Percentiles rank a stretch among this genome's conserved stretches.
Conservation (phyloP, 53 echinoderm and acorn worm species). For the Holothuria scabra region DNA sequence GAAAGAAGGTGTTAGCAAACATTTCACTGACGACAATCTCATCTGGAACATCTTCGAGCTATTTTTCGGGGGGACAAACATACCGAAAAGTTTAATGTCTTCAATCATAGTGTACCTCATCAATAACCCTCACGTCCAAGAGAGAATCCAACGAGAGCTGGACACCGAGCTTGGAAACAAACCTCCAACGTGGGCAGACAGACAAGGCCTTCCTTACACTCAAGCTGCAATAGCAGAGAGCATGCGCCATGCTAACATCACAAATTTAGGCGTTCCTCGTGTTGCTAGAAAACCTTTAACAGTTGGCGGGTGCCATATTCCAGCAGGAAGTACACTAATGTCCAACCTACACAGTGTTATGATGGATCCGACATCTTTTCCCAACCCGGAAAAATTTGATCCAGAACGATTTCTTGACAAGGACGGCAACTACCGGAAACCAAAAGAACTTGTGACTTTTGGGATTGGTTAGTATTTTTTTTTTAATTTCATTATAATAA, state of each 20-base stretch:
- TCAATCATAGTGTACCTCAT: conserved; percentile 24
- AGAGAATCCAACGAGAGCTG: conserved; percentile 8
- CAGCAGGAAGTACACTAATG: conserved; percentile 15
- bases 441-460: conserved; percentile 9
- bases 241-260: conserved; percentile 7
- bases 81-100: background rate
- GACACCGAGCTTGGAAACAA: conserved; percentile 1
- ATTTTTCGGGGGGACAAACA: conserved; percentile 5
- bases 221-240: conserved; percentile 28
- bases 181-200: conserved; percentile 2
- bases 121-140: conserved; percentile 30
- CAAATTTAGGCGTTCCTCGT: conserved; percentile 3
- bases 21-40: conserved; percentile 29
- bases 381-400: conserved; percentile 21
- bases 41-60: conserved; percentile 11
- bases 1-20: background rate
- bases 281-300: conserved; percentile 1
- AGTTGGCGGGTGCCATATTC: background rate
- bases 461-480: conserved; percentile 6
- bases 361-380: conserved; percentile 29
- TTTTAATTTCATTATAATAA: no score
- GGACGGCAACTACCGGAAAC: conserved; percentile 20
- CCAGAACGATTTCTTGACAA: conserved; percentile 27
- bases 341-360: conserved; percentile 25
- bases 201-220: conserved; percentile 8